Evolutionary conservation across 1,140 invertebrate genomes (phyloP).

Genomic region (Caenorhabditis briggsae): DNA sequence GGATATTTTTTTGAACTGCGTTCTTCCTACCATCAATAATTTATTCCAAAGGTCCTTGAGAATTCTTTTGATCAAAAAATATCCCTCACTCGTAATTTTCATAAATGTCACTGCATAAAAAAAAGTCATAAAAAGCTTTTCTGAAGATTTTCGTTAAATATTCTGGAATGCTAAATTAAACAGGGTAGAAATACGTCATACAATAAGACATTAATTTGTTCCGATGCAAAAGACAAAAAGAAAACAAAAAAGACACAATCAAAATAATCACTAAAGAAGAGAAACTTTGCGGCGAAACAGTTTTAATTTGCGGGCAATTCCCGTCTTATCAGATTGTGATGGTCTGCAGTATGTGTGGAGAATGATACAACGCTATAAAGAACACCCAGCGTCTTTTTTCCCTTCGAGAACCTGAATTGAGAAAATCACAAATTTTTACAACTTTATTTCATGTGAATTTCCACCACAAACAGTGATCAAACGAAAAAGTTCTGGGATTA

Average conservation of each 20-base stretch:
- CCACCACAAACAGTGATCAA: no score
- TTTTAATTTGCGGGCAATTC: background rate
- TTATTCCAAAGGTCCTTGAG: background rate
- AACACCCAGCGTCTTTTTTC: constrained; percentile 11
- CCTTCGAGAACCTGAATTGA: constrained; percentile 4
- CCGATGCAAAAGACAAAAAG: background rate
- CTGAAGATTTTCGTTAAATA: no score
- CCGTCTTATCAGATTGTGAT: constrained; percentile 31
- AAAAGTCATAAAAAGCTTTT: background rate
- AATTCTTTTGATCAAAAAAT: background rate
- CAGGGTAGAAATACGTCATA: background rate
- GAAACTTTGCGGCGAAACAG: constrained; percentile 17
- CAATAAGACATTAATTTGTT: background rate
- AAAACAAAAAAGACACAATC: constrained; percentile 1
- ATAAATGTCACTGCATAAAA: constrained; percentile 5
- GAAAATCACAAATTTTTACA: background rate
- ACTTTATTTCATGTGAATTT: no score
- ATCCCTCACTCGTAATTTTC: background rate
- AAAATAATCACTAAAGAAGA: background rate
- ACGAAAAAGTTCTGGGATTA: no score
- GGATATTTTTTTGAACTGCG: background rate
- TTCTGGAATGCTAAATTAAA: background rate
- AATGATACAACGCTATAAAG: constrained; percentile 16
- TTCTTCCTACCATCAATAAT: background rate
- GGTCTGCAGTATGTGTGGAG: background rate